These are phyloP conservation scores for Gopherus evgoodei DNA, from an alignment of 2,113 vertebrate species.

Conservation along the genomic window DNA sequence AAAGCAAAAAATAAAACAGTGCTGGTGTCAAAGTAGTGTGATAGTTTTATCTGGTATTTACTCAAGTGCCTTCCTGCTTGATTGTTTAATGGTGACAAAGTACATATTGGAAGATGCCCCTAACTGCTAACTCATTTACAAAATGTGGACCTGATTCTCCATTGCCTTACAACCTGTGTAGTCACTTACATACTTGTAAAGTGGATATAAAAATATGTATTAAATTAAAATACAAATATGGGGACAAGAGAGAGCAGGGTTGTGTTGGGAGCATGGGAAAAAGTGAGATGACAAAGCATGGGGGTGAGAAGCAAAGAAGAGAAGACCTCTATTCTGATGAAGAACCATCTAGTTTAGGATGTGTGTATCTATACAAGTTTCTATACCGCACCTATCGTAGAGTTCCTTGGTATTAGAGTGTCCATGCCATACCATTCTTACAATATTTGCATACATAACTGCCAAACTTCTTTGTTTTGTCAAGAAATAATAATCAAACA, in stretches of 20 bases:
- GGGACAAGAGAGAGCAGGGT: background rate
- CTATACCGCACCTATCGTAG: background rate
- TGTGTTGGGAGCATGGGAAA: background rate
- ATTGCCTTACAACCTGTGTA: background rate
- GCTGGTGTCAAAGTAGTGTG: background rate
- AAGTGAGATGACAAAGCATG: background rate
- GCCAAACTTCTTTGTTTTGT: background rate
- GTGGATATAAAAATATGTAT: background rate
- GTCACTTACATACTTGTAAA: background rate
- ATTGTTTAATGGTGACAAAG: background rate
- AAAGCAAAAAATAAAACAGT: background rate
- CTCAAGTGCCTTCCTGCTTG: background rate
- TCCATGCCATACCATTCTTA: background rate
- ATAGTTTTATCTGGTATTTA: background rate
- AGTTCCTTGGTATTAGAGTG: background rate
- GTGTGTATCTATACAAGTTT: background rate
- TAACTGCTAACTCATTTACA: background rate
- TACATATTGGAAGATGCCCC: background rate
- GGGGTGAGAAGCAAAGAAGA: background rate
- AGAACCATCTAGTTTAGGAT: background rate
- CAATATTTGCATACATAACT: background rate
- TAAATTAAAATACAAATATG: background rate
- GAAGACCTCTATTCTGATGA: background rate
- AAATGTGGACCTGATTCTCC: background rate
- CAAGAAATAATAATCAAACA: background rate